These are phyloP conservation scores for Nasalis larvatus DNA, from an alignment of 2,113 vertebrate genomes.

Conservation along the genomic window DNA sequence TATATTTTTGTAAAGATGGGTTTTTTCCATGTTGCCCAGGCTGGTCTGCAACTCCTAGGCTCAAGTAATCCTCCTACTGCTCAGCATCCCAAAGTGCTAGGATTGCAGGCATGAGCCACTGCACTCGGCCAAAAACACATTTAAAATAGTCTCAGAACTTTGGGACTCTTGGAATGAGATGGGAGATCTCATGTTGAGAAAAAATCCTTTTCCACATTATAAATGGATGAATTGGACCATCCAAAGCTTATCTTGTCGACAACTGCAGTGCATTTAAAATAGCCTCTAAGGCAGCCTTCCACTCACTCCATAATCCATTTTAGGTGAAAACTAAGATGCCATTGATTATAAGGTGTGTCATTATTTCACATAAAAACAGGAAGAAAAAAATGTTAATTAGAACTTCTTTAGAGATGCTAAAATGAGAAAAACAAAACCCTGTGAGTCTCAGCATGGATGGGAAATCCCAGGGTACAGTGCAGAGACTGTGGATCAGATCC, in stretches of 20 bases:
- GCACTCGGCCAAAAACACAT: background rate
- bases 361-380: background rate
- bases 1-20: no score
- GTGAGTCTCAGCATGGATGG: background rate
- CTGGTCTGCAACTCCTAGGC: no score
- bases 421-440: background rate
- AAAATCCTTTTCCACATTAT: background rate
- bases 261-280: background rate
- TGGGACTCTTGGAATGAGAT: background rate
- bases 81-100: no score
- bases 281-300: background rate
- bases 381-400: background rate
- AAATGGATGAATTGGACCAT: background rate
- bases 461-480: accelerated
- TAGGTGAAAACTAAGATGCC: background rate
- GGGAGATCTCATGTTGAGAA: background rate
- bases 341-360: background rate
- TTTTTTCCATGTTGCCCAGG: no score
- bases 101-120: no score
- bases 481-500: accelerated
- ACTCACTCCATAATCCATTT: background rate
- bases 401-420: background rate
- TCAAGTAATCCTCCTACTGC: no score
- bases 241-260: background rate
- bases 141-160: background rate